Base-by-base conservation (phyloP, 1,140 invertebrate species). In the Venturia canescens region DNA sequence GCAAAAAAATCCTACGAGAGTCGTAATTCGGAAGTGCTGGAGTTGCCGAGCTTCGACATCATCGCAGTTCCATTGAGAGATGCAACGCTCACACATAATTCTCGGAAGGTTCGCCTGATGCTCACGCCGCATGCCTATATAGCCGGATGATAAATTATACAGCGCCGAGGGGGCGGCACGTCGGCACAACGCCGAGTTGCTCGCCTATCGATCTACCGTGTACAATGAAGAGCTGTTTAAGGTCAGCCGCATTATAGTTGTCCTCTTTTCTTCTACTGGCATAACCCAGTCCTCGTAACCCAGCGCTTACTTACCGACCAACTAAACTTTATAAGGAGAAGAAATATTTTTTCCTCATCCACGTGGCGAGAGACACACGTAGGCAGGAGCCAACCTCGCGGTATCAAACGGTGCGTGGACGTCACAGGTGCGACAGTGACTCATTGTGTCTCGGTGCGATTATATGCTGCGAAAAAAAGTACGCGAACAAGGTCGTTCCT, bases 81-180 rank as follows among this genome's bases (percentile, higher is more conserved):
- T 31, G 27, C n/a, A 15, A 63, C 0, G 23, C 5, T 57, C 23
- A 27, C 23, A 27, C 60, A 23, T n/a, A 11, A 7, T 63, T 23
- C 23, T 63, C 23, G 21, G 23, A 9, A 15, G 23, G 3, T 15
- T 26, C 23, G 23, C 23, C 60, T 23, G 23, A 9, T 63, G 16
- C 16, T 13, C 60, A 23, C 9, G 60, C 53, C 18, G 18, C 5
- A 57, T 69, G 66, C 3, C 66, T 69, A 69, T 87, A 88, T 86
- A 86, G 86, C n/a, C n/a, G 87, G 87, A 86, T 88, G 87, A 89
- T 89, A 88, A 89, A 89, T 89, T 89, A 88, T 89, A 89, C 84
- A 69, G 15, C 9, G 31, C 15, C 66, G 1, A 57, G 18, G 66
- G 7, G 11, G 66, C n/a, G 66, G n/a, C 31, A 9, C n/a, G 26